A percentile compares a stretch with the other conserved stretches of the same genome.
These are phyloP conservation scores for Drosophila chauvacae DNA, from an alignment of 1,140 invertebrate genomes.

Conservation along the genomic window DNA sequence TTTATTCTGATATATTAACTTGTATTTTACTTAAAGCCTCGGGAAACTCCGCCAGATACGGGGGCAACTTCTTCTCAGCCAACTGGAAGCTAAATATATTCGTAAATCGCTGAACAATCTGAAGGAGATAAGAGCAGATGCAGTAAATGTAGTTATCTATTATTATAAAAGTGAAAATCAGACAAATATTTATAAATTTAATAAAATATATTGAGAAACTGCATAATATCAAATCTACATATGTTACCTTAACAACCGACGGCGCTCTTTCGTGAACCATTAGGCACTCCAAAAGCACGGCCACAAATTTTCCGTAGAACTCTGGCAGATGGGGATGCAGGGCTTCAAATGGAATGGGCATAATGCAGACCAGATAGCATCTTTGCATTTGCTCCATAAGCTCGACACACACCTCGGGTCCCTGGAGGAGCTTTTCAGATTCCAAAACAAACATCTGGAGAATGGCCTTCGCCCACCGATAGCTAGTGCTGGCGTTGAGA, in stretches of 20 bases:
- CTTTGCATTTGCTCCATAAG: slow-evolving; percentile 47
- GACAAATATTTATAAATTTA: neutral
- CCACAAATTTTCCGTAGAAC: slow-evolving; percentile 63
- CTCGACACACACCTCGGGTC: slow-evolving; percentile 19
- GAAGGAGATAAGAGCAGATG: neutral
- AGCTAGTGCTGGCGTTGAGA: slow-evolving; percentile 55
- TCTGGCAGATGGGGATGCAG: slow-evolving; percentile 48
- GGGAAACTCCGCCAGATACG: slow-evolving; percentile 12
- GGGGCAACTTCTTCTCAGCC: slow-evolving; percentile 1
- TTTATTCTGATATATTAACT: slow-evolving; percentile 40
- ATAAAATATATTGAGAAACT: neutral
- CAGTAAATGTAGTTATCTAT: neutral
- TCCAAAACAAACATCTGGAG: slow-evolving; percentile 66
- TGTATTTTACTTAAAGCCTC: slow-evolving; percentile 36
- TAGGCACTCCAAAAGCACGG: slow-evolving; percentile 52
- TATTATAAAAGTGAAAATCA: neutral
- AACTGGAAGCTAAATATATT: slow-evolving; percentile 51
- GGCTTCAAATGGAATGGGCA: slow-evolving; percentile 59
- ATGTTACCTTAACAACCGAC: slow-evolving; percentile 31
- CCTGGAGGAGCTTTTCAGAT: slow-evolving; percentile 61
- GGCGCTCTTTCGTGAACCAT: slow-evolving; percentile 22
- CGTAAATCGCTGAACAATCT: slow-evolving; percentile 54
- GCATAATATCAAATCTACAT: neutral
- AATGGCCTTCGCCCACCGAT: slow-evolving; percentile 66
- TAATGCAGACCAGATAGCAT: slow-evolving; percentile 65